Base-by-base conservation (phyloP, 2,888 invertebrate genomes). In the Fragum sueziense region DNA sequence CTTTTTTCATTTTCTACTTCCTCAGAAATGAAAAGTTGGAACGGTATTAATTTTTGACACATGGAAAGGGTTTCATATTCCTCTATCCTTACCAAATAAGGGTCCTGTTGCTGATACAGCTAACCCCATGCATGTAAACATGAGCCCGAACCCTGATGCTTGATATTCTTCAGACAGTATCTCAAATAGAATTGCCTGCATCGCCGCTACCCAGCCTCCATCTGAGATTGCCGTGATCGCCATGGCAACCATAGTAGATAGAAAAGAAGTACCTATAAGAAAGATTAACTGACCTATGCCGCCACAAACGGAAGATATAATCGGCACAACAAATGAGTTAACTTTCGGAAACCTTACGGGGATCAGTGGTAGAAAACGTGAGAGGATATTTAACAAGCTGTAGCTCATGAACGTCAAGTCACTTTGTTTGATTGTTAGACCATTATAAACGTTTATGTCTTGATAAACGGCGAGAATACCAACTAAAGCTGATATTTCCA, bases 51-150 rank as follows among this genome's bases (percentile, higher is more conserved):
- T n/a, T n/a, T n/a, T n/a, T n/a, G n/a, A n/a, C n/a, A n/a, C n/a
- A n/a, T n/a, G n/a, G n/a, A n/a, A n/a, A n/a, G n/a, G n/a, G n/a
- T n/a, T n/a, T n/a, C n/a, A n/a, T n/a, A n/a, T n/a, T n/a, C n/a
- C n/a, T n/a, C n/a, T n/a, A n/a, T 41, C 25, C 54, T 22, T 70
- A 70, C 70, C 70, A 37, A 70, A 57, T 9, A 70, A 7, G 9
- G 70, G 70, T n/a, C 70, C 70, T 11, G 25, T 57, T 4, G 27
- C 57, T 4, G 57, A 34, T 22, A 37, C 52, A 9, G 29, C 2
- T 2, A 70, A 2, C n/a, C 70, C 70, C 20, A 37, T 37, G 7
- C 37, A 34, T 3, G 70, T 70, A 0, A 34, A 2, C 25, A 70
- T 6, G 14, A 70, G 22, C 14, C 70, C 70, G 37, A 57, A 22